These are phyloP conservation scores for Tyria jacobaeae DNA, from an alignment of 2,888 invertebrate genomes.

Conservation along the genomic window DNA sequence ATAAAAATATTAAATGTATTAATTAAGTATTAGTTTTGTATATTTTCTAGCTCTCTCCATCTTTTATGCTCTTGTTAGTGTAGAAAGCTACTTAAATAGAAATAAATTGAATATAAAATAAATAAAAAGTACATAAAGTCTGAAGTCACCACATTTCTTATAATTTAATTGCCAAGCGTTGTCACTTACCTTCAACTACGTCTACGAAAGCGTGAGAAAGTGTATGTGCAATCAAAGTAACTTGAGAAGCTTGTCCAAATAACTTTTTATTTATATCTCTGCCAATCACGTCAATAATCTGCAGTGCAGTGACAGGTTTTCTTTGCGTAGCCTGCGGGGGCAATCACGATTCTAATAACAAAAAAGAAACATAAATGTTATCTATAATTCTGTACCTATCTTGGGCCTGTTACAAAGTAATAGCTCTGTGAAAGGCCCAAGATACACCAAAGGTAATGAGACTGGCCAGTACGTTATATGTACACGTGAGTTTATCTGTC, in stretches of 20 bases:
- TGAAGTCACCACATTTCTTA: background rate
- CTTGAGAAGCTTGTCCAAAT: constrained; percentile 15
- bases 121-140: constrained; percentile 6
- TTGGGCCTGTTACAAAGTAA: background rate
- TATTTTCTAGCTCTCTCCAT: constrained; percentile 2
- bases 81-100: constrained; percentile 7
- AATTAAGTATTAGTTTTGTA: constrained; percentile 1
- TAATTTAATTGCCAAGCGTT: constrained; percentile 15
- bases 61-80: background rate
- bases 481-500: too few species aligned
- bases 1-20: too few species aligned
- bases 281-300: constrained; percentile 22
- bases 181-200: constrained; percentile 14
- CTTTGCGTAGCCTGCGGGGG: background rate
- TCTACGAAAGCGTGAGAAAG: constrained; percentile 21
- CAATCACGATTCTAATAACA: constrained; percentile 1
- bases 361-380: background rate
- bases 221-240: constrained; percentile 19
- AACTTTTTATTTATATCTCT: constrained; percentile 12
- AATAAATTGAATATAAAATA: constrained; percentile 5
- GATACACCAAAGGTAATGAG: too few species aligned
- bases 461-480: too few species aligned
- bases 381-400: background rate
- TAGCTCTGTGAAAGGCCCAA: too few species aligned
- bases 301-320: constrained; percentile 6